phyloP scores from a whole-genome alignment of 2,888 invertebrate species.

The Clanis bilineata region DNA sequence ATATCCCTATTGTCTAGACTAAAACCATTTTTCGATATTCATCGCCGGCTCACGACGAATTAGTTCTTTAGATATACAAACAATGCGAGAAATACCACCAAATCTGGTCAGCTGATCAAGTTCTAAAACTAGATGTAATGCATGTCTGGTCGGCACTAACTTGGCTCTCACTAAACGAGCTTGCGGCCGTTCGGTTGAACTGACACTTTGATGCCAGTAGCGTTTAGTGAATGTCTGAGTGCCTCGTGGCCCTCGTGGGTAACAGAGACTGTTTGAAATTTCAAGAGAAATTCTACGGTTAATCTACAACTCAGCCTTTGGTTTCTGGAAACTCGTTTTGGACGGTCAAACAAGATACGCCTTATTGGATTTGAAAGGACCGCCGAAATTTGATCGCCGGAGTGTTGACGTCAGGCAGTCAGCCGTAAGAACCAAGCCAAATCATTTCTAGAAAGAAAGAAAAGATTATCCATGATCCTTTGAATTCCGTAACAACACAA shows the following conservation, averaged over 20 bases:
- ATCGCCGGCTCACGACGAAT: slow-evolving; percentile 22
- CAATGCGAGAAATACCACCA: slow-evolving; percentile 27
- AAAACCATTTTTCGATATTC: slow-evolving; percentile 23
- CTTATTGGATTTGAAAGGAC: background rate
- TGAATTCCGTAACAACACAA: background rate
- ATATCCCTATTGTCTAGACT: slow-evolving; percentile 24
- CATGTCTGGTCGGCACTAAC: slow-evolving; percentile 34
- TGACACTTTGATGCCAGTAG: slow-evolving; percentile 47
- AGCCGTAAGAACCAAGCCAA: too few relatives aligned
- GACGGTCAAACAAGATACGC: background rate
- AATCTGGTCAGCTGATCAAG: slow-evolving; percentile 18
- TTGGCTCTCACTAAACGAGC: slow-evolving; percentile 34
- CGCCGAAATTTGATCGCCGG: background rate
- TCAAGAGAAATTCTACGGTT: slow-evolving; percentile 21
- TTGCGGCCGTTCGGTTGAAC: slow-evolving; percentile 41
- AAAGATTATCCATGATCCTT: too few relatives aligned
- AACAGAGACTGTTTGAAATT: slow-evolving; percentile 20
- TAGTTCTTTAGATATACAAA: background rate
- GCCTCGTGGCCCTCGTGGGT: slow-evolving; percentile 29
- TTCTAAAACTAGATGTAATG: slow-evolving; percentile 22
- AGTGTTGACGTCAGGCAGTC: too few relatives aligned
- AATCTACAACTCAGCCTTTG: background rate
- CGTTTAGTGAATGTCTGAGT: slow-evolving; percentile 29
- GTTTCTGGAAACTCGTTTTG: background rate
- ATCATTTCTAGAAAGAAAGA: too few relatives aligned